Base-by-base conservation (phyloP, 2,888 invertebrate species). In the Euplexia lucipara region DNA sequence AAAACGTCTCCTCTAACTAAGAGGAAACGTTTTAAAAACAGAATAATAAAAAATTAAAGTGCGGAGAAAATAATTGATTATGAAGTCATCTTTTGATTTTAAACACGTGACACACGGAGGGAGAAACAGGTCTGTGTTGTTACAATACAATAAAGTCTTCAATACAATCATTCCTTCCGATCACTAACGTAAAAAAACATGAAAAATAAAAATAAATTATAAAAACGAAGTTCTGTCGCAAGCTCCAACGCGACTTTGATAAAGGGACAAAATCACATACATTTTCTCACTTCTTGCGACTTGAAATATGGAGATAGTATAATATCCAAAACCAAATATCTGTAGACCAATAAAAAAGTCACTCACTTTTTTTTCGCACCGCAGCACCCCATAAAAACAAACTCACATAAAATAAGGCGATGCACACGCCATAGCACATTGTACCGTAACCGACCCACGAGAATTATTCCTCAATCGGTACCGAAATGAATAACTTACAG, bases 381-480 rank as follows among this genome's bases (percentile, higher is more conserved):
- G 5, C 35, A 47, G 5, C 35, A 47, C 54, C n/a, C 45, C 30
- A 70, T 70, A 73, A 66, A 70, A 68, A 20, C 12, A 20, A 59
- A 41, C 16, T 39, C 30, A n/a, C 35, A 44, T 74, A 68, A 61
- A 49, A 79, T 35, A 59, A 47, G 34, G 30, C 7, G 44, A 53
- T 52, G 57, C 58, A 66, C 54, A 57, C 16, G n/a, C 54, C 41
- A 37, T 16, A 42, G 22, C 49, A 61, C 41, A 60, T 20, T 53
- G 63, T 45, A 48, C 41, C 30, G 41, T 20, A 51, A 41, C 71
- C 22, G 53, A 60, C 65, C 77, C 71, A 51, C 65, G 66, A 74
- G 81, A 83, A 87, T 88, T 88, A 88, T 87, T 88, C 79, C 83
- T 84, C 87, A 86, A 87, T 88, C 87, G 86, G 66, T 78, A 67